phyloP scores from a whole-genome alignment of 2,797 vertebrate species.

The Enteromius radiatus region DNA sequence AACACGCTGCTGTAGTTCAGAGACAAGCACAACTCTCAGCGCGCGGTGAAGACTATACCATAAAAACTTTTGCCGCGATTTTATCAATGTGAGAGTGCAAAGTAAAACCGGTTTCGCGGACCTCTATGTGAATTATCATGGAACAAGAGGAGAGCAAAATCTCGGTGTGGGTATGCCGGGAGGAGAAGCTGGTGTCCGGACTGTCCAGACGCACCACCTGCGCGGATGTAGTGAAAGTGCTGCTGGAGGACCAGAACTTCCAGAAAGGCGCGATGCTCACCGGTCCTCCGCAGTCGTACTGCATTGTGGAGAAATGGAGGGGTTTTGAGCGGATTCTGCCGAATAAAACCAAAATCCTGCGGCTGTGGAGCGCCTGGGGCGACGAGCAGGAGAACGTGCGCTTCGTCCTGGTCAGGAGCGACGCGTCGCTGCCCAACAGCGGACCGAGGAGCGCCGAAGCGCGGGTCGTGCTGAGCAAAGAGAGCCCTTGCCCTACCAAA shows the following conservation, averaged over 20 bases:
- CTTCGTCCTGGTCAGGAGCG: conserved; percentile 92
- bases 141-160: conserved; percentile 87
- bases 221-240: conserved; percentile 89
- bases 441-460: conserved; percentile 94
- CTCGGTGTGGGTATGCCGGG: conserved; percentile 95
- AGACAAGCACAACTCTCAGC: conserved; percentile 18
- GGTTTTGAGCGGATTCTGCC: conserved; percentile 94
- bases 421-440: conserved; percentile 88
- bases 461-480: conserved; percentile 89
- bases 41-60: neutral
- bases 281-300: conserved; percentile 87
- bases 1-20: conserved; percentile 28
- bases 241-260: conserved; percentile 88
- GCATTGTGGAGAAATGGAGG: conserved; percentile 97
- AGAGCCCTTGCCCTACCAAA: conserved; percentile 75
- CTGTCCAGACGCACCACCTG: conserved; percentile 91
- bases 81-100: neutral
- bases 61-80: neutral
- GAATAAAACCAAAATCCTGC: conserved; percentile 90
- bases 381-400: conserved; percentile 93
- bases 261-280: conserved; percentile 81
- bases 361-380: conserved; percentile 95
- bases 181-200: conserved; percentile 95
- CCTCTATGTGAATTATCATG: conserved; percentile 72
- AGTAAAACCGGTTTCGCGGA: too few relatives aligned